Evolutionary conservation across 2,888 invertebrate species (phyloP), one percentile per base, ranked within the genome.

Genomic region (Eremobia ochroleuca): DNA sequence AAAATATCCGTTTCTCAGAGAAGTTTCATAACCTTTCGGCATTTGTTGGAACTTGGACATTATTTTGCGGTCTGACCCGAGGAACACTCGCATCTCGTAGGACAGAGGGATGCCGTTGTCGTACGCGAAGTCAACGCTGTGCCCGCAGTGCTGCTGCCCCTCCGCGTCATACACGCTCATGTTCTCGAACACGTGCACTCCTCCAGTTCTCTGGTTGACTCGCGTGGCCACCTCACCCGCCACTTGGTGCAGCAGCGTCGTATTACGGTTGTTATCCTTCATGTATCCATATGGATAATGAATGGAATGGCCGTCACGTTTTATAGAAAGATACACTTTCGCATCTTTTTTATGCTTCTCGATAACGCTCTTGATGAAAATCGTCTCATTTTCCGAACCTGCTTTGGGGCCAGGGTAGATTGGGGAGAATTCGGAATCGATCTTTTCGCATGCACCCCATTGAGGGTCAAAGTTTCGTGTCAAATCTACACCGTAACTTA

Each of bases 281-380:
- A 95, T 94, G 85, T 96, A 97, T 13, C 97, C 98, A 95, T 97
- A 97, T 0, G 98, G 98, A 89, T 98, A 98, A 25, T 97, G 91
- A 61, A 98, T 90, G 46, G 97, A 97, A 80, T 97, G 97, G 2
- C 98, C 98, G 87, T 97, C 98, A 8, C 98, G 97, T 92, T 98
- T 98, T 46, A 98, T 92, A 0, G 98, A 97, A 59, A 98, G 87
- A 91, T 98, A 99, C 71, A 98, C 95, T 88, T 97, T 97, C 18
- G 97, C 92, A 4, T 95, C 90, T 1, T 94, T 91, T 43, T 96
- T 95, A 64, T 97, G 92, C 11, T 96, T 94, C 18, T 95, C 85
- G 73, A 98, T 91, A 67, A 97, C 95, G 73, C 97, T 95, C 11
- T 97, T 95, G 15, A 98, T 93, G 85, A 97, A 97, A 11, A 89